Base-by-base conservation (phyloP, 2,113 vertebrate genomes). In the Petaurus breviceps region DNA sequence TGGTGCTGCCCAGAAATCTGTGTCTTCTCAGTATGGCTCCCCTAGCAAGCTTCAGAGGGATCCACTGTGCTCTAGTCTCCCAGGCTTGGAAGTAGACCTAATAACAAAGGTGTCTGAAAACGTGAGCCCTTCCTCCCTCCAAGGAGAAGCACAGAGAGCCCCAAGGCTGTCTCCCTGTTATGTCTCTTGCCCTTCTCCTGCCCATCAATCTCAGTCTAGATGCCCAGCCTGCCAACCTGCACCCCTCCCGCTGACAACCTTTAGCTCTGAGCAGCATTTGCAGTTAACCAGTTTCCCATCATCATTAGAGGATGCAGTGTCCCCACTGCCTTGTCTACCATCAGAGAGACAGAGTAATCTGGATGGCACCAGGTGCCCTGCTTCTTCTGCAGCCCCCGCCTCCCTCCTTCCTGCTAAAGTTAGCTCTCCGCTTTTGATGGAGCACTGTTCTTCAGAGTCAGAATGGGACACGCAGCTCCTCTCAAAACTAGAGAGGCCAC, bases 391-490 rank as follows among this genome's bases (percentile, higher is more conserved):
- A 43, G 24, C 31, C 46, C 91, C 91, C 46, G 37, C 90, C n/a
- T 54, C 26, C 53, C 61, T 77, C 19, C 77, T 90, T 92, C 91
- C 92, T 46, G n/a, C 53, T 51, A 46, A 47, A 77, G 68, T 37
- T 43, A 19, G 53, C 12, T n/a, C 16, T 8, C 98, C 93, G 0
- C 9, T 93, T n/a, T 28, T 0, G 96, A 94, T 94, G 97, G 97
- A 84, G 54, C 96, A 0, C 97, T 55, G 84, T 6, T 98, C 98
- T 14, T 98, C 90, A 0, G 98, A 98, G 84, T 98, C 98, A 0
- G 98, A 98, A 94, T 98, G 98, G 98, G 99, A 98, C 93, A 94
- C 97, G 2, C 98, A 98, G 91, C 97, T 99, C 92, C 90, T 99
- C 93, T 97, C 98, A 0, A 92, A 91, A 0, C 97, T 97, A 0